Base-by-base conservation (phyloP, 2,888 invertebrate genomes). In the Perizoma affinitatum region DNA sequence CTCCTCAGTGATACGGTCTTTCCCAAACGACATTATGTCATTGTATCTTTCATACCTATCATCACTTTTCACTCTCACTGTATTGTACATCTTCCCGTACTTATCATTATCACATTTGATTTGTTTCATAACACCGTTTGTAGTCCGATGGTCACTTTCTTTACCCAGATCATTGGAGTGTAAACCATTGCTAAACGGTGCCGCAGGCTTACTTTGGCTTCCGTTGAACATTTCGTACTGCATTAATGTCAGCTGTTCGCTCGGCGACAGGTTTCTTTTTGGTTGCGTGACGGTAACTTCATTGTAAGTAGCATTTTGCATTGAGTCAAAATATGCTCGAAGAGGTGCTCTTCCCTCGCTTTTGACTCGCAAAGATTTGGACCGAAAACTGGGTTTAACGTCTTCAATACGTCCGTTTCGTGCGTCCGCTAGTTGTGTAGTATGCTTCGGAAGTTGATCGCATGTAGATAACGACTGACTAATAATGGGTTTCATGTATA, bases 211-310 rank as follows among this genome's bases (percentile, higher is more conserved):
- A 70, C 77, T 84, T 80, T 85, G 84, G 72, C 71, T 87, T 74
- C 82, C 85, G 72, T 84, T 86, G 66, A 81, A 82, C 86, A 88
- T 89, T 75, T 89, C 86, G 72, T 89, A 86, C 75, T 92, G 90
- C 92, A 93, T 92, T 73, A 92, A 76, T 60, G 89, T 87, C 74
- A 93, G 78, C 78, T 93, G 92, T 77, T 92, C 92, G 57, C 91
- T 92, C 40, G 93, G 93, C 55, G 92, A 93, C 61, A 93, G 76
- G 75, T 91, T 92, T 78, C 93, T 85, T 82, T 91, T 92, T 66
- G 93, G 93, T 83, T 93, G 93, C 63, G 92, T 93, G 71, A 93
- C 86, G 67, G 93, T 93, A 68, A 93, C 92, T 71, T 80, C 84
- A 80, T 88, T 87, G 70, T 85, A 82, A 43, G 75, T 73, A 61